These are phyloP conservation scores for Montipora foliosa DNA, from an alignment of 64 coral and sea anemone genomes.

Conservation along the genomic window DNA sequence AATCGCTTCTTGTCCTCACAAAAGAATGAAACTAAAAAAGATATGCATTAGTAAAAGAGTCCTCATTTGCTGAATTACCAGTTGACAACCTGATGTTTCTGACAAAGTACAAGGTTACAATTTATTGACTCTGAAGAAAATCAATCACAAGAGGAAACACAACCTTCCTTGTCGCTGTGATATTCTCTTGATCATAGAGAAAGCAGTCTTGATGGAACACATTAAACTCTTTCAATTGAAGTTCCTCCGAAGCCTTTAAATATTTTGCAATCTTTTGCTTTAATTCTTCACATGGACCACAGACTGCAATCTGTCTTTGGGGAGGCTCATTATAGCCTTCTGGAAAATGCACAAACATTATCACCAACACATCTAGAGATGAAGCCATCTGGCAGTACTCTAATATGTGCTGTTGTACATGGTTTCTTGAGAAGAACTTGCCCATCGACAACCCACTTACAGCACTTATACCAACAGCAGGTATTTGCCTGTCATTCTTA, in stretches of 20 bases:
- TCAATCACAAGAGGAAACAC: constrained; percentile 74
- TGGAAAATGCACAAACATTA: constrained; percentile 83
- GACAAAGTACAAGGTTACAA: too few relatives aligned
- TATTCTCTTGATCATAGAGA: constrained; percentile 76
- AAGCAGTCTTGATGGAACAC: constrained; percentile 15
- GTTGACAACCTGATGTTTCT: background rate
- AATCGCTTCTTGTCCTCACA: too few relatives aligned
- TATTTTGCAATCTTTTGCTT: constrained; percentile 34
- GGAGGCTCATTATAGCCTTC: constrained; percentile 64
- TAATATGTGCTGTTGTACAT: constrained; percentile 25
- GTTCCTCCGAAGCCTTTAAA: constrained; percentile 8
- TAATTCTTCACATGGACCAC: constrained; percentile 29
- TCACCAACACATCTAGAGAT: constrained; percentile 53
- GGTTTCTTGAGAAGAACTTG: constrained; percentile 62
- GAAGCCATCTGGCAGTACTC: constrained; percentile 48
- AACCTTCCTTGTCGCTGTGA: constrained; percentile 78
- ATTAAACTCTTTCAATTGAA: constrained; percentile 28
- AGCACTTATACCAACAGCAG: constrained; percentile 72
- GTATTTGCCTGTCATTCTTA: background rate
- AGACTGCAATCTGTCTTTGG: constrained; percentile 77
- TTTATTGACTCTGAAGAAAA: constrained; percentile 7
- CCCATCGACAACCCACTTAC: constrained; percentile 58
- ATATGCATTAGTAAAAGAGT: too few relatives aligned
- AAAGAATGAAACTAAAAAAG: too few relatives aligned
- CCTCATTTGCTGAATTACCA: too few relatives aligned